These are phyloP conservation scores for Plestiodon gilberti DNA, from an alignment of 2,113 vertebrate genomes.

Conservation along the genomic window DNA sequence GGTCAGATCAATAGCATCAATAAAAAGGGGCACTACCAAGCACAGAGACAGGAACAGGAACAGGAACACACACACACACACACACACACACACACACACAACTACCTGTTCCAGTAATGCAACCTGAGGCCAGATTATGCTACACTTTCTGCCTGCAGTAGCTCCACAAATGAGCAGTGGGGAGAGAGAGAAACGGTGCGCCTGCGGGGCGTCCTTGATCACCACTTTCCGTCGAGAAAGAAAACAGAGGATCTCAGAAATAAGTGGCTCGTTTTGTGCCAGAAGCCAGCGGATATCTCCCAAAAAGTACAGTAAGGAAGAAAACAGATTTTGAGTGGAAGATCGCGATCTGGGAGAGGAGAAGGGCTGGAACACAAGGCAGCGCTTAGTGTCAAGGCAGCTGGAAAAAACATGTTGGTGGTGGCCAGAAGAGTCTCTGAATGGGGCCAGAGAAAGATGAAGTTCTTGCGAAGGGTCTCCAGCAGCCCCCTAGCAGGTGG, in stretches of 20 bases:
- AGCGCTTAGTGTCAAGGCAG: neutral
- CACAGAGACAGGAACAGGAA: neutral
- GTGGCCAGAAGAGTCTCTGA: neutral
- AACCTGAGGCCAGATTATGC: neutral
- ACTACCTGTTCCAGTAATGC: neutral
- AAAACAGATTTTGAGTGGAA: neutral
- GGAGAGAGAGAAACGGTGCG: too few species aligned
- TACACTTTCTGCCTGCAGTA: neutral
- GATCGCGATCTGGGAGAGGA: neutral
- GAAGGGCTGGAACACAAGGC: too few species aligned
- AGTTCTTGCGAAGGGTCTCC: neutral
- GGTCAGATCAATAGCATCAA: neutral
- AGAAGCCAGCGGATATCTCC: neutral
- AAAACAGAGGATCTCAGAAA: neutral
- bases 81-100: neutral
- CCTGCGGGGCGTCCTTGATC: neutral
- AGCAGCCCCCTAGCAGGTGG: neutral
- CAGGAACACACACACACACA: too few species aligned
- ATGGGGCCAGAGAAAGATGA: too few species aligned
- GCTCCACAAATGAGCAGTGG: too few species aligned
- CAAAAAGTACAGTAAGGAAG: neutral
- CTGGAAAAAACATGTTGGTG: neutral
- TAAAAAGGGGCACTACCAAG: neutral
- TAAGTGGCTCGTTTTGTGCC: neutral
- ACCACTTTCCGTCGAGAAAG: neutral